Evolutionary conservation across 2,113 vertebrate species (phyloP).

Genomic region (Ovibos moschatus): DNA sequence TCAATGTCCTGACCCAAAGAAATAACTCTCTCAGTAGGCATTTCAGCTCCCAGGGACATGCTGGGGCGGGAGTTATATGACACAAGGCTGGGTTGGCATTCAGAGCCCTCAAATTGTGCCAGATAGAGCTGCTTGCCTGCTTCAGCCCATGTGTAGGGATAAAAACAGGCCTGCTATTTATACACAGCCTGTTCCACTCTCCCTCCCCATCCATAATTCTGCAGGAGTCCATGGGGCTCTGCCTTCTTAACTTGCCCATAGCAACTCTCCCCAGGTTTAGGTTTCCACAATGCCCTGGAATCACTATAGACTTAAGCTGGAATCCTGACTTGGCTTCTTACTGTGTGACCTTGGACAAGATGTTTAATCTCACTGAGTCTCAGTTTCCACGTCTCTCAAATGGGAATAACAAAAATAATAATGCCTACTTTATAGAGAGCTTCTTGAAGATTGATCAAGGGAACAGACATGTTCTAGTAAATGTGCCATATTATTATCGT

Average conservation of each 20-base stretch:
- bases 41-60: conserved; percentile 30
- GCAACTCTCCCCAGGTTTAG: background rate
- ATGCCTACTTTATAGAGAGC: background rate
- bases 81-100: conserved; percentile 54
- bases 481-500: background rate
- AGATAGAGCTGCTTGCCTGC: conserved; percentile 52
- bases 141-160: conserved; percentile 49
- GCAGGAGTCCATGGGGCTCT: background rate
- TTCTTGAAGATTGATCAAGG: background rate
- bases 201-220: background rate
- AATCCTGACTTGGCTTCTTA: background rate
- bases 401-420: background rate
- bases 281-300: background rate
- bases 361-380: background rate
- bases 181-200: conserved; percentile 32
- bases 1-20: conserved; percentile 36
- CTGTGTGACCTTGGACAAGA: background rate
- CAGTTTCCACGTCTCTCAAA: background rate
- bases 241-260: background rate
- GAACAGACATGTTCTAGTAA: background rate
- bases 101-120: conserved; percentile 50
- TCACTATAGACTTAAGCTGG: background rate
- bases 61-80: conserved; percentile 25
- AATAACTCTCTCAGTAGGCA: conserved; percentile 38
- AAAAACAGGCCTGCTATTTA: conserved; percentile 63